Base-by-base conservation (phyloP, 2,888 invertebrate species). In the Antheraea assamensis region DNA sequence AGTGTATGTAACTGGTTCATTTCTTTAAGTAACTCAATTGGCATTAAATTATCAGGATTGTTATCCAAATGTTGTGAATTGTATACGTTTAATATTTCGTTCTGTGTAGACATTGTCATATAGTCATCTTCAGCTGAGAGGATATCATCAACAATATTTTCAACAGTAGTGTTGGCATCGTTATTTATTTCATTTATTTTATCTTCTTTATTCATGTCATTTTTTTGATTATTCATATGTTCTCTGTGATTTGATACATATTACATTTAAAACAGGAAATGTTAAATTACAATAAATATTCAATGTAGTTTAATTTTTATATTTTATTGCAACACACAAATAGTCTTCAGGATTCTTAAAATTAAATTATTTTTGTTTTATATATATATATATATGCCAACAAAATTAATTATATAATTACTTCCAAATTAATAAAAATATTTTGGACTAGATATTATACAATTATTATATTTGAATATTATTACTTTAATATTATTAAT, bases 51-150 rank as follows among this genome's bases (percentile, higher is more conserved):
- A n/a, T 92, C 90, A 7, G 81, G 76, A 10, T 82, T 87, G 17
- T 81, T 82, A 21, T 88, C 88, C 0, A 84, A 75, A 31, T 87
- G 85, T 15, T 77, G 80, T 31, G 79, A 81, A 73, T 85, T 88
- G 74, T 88, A 88, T 0, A 81, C 81, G 72, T 88, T 88, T 1
- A 90, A 78, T 31, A 90, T 82, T 71, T 89, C 88, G 74, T 88
- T 90, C 64, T 87, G 89, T 2, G 85, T 82, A 0, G 90, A 82
- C 85, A 92, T 88, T 0, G 88, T 90, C 82, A 93, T 83, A 77
- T 93, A 94, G 71, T 94, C 94, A 70, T 93, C 93, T 79, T 94
- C 93, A 0, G 91, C 94, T 2, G 93, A 92, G 0, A 94, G 82
- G 47, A 94, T 93, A 47, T 93, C 93, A 75, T 94, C 93, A 1